Evolutionary conservation across 2,113 vertebrate genomes (phyloP), one percentile per base, ranked within the genome.

Genomic region (Otis tarda): DNA sequence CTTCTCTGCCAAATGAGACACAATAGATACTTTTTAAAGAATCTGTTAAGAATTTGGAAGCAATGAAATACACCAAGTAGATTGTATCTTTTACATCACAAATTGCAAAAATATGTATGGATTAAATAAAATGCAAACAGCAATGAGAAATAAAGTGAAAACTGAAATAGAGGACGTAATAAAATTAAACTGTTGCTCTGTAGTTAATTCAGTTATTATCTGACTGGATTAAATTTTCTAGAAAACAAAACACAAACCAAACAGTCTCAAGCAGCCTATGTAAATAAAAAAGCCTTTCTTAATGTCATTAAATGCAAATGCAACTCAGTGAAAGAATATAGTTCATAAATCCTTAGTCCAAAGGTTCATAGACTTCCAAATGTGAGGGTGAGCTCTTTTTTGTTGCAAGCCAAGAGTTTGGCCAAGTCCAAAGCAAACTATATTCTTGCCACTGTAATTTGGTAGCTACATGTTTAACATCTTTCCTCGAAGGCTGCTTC

Each of bases 1-100:
- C 50, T 75, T 64, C 37, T 83, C 60, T 93, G 80, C 80, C 91
- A 92, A 93, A 77, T 24, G 79, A 82, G 78, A 83, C 59, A 79
- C 67, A 91, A 69, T 69, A 83, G 78, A 33, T 67, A 53, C 25
- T 87, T 87, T 49, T 79, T 83, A 52, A 65, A 80, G 20, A 83
- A 33, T 67, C 63, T 55, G n/a, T 41, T 83, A 57, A 39, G 68
- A 85, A 76, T 65, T 45, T 86, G 35, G 52, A 85, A 90, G 64
- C 75, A 63, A 37, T n/a, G 22, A 87, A 76, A 69, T 65, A 9
- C 24, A 37, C 39, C 53, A 37, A 9, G 33, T 73, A 74, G 82
- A 27, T 12, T 0, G 2, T 23, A 16, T 47, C n/a, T 68, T 87
- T 87, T 76, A 85, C 53, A 30, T 69, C 33, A 69, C 12, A 80